phyloP scores from a whole-genome alignment of 2,888 invertebrate genomes.

The Pachymerium ferrugineum region DNA sequence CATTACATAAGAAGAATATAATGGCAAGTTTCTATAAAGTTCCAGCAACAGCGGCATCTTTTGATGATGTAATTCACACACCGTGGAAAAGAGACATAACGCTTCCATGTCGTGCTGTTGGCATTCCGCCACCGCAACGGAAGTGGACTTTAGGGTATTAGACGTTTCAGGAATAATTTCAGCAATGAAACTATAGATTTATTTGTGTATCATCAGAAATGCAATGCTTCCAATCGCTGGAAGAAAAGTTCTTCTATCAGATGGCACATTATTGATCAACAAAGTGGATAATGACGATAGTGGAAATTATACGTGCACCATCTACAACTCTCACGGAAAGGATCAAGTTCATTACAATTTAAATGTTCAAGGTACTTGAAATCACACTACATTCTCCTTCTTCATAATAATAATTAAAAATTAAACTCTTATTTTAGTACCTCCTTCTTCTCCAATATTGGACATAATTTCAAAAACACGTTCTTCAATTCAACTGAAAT shows the following conservation, averaged over 20 bases:
- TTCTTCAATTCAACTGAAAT: conserved; percentile 38
- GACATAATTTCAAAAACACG: conserved; percentile 37
- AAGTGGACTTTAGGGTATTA: conserved; percentile 25
- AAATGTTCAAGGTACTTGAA: conserved; percentile 28
- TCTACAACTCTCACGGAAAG: background rate
- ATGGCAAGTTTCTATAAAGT: background rate
- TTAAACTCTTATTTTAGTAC: conserved; percentile 36
- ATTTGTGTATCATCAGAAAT: too few species aligned
- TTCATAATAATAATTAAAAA: too few species aligned
- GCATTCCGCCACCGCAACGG: conserved; percentile 5
- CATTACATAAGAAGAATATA: background rate
- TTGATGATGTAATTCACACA: conserved; percentile 13
- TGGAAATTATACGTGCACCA: conserved; percentile 12
- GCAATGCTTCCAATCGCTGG: background rate
- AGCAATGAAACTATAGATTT: too few species aligned
- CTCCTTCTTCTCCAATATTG: conserved; percentile 39
- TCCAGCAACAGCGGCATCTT: conserved; percentile 7
- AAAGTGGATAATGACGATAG: background rate
- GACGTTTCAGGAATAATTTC: too few species aligned
- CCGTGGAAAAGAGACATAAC: conserved; percentile 23
- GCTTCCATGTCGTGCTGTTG: conserved; percentile 18
- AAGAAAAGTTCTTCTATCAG: background rate
- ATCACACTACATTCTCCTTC: too few species aligned
- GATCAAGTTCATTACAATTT: conserved; percentile 22
- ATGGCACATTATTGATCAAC: conserved; percentile 23